Conservation (phyloP, 2,797 vertebrate genomes). For the Notamacropus eugenii region DNA sequence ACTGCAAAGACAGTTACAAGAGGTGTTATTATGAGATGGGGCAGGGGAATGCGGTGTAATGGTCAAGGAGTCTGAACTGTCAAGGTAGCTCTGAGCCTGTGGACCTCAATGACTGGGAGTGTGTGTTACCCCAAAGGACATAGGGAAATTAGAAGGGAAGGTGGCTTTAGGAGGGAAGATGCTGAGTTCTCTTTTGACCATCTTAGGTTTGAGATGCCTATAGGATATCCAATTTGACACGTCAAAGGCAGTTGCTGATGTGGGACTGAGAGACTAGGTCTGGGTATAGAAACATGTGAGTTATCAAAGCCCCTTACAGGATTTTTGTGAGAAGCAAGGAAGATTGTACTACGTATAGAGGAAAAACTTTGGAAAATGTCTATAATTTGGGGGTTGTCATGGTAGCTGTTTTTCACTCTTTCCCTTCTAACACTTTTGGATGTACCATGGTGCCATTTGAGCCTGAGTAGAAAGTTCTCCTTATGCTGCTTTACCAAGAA, state of each 20-base stretch:
- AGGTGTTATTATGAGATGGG: not conserved
- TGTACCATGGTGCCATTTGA: not conserved
- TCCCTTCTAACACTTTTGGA: slow-evolving; percentile 22
- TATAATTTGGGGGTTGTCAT: not conserved
- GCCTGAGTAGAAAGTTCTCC: slow-evolving; percentile 15
- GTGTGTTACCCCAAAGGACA: not conserved
- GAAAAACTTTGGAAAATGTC: not conserved
- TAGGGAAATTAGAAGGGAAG: not conserved
- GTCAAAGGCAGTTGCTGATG: not conserved
- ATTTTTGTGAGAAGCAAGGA: not conserved
- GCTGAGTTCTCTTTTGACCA: not conserved
- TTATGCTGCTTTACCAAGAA: slow-evolving; percentile 53
- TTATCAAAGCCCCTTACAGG: not conserved
- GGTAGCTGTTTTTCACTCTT: slow-evolving; percentile 46
- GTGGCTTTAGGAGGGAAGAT: not conserved
- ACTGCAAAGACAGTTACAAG: not conserved
- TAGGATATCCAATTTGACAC: not conserved
- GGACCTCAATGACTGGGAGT: not conserved
- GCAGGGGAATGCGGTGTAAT: not conserved
- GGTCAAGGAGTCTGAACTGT: not conserved
- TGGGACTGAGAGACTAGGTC: not conserved
- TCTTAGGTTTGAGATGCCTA: not conserved
- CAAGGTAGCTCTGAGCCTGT: not conserved
- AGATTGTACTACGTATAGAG: too few species aligned
- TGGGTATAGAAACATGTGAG: not conserved